These are phyloP conservation scores for Aphelinus certus DNA, from an alignment of 1,140 invertebrate species.

Conservation along the genomic window DNA sequence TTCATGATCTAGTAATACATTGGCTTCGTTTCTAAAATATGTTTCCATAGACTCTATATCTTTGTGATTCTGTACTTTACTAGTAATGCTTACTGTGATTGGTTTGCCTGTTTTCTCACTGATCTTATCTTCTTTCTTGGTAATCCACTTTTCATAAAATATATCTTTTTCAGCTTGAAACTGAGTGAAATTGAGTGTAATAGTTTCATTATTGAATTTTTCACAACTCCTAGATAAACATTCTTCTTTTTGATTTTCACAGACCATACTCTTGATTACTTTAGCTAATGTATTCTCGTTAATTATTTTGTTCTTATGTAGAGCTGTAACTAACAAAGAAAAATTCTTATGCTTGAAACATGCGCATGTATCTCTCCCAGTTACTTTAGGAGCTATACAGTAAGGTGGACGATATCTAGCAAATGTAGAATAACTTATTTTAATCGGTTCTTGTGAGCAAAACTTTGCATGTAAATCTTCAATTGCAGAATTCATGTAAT, in stretches of 20 bases:
- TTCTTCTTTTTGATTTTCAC: background rate
- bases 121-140: background rate
- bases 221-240: slow-evolving; percentile 6
- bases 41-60: background rate
- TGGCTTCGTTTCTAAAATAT: background rate
- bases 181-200: background rate
- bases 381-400: slow-evolving; percentile 1
- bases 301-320: background rate
- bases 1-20: slow-evolving; percentile 38
- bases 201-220: background rate
- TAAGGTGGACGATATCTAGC: background rate
- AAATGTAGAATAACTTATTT: slow-evolving; percentile 5
- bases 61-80: background rate
- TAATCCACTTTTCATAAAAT: background rate
- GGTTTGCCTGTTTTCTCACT: background rate
- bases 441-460: background rate
- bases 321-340: background rate
- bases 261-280: background rate
- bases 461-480: slow-evolving; percentile 6
- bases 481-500: background rate
- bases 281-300: background rate
- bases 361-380: background rate
- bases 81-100: background rate
- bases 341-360: slow-evolving; percentile 18
- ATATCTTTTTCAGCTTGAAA: background rate